Percentiles rank a stretch among this genome's conserved stretches.
phyloP scores from a whole-genome alignment of 2,113 vertebrate species.

The Pao palembangensis region DNA sequence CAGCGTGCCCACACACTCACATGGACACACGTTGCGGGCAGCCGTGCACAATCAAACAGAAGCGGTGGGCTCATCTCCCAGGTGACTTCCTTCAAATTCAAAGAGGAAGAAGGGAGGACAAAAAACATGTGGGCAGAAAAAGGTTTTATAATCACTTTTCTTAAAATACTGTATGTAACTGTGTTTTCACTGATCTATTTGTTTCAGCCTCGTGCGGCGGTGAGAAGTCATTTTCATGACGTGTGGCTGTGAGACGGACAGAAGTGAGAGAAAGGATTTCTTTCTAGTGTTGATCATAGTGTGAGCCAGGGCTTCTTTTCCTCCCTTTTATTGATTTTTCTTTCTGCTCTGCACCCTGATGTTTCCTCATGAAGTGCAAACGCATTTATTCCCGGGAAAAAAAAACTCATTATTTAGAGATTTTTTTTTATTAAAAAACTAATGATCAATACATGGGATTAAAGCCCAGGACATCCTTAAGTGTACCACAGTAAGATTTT shows the following conservation, averaged over 20 bases:
- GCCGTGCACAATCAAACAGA: constrained; percentile 36
- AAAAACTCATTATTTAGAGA: neutral
- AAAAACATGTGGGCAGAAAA: constrained; percentile 16
- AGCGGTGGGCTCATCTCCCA: constrained; percentile 32
- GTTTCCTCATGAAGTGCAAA: constrained; percentile 34
- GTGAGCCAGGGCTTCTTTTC: constrained; percentile 24
- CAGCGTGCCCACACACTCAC: constrained; percentile 13
- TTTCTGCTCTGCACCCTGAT: constrained; percentile 24
- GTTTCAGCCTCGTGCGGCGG: neutral
- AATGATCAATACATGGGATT: neutral
- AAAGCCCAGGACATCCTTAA: neutral
- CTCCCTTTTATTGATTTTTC: constrained; percentile 40
- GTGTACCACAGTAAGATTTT: neutral
- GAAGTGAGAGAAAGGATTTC: constrained; percentile 26
- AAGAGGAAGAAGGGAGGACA: constrained; percentile 28
- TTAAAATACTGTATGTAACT: neutral
- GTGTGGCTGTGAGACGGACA: constrained; percentile 12
- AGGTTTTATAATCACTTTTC: constrained; percentile 35
- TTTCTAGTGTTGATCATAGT: constrained; percentile 41
- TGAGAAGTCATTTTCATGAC: constrained; percentile 22
- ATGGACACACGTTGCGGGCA: neutral
- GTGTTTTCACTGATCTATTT: constrained; percentile 1
- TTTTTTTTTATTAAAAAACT: no score
- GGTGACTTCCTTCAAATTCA: constrained; percentile 45
- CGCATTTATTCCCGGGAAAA: constrained; percentile 19